Conservation (phyloP, 2,113 vertebrate genomes). For the Siniperca knerii region DNA sequence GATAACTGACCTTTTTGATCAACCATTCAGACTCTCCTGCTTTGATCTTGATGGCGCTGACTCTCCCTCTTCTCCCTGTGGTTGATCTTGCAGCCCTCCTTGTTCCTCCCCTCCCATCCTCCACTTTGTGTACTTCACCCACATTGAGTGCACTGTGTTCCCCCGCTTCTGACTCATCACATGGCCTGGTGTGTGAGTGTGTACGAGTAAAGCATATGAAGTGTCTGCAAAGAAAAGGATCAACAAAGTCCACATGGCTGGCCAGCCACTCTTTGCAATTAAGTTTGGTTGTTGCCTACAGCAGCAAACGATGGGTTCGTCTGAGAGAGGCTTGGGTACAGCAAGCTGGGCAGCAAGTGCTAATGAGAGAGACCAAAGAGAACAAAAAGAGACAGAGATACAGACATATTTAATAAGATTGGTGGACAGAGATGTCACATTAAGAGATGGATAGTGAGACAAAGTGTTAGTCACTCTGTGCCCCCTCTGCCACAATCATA, state of each 20-base stretch:
- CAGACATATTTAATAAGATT: conserved; percentile 5
- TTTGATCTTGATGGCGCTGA: conserved; percentile 30
- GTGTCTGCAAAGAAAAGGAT: conserved; percentile 30
- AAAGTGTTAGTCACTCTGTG: conserved; percentile 52
- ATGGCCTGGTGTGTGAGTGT: conserved; percentile 20
- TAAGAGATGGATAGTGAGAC: conserved; percentile 2
- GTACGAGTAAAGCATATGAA: conserved; percentile 31
- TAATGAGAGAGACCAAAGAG: background rate
- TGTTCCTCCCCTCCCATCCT: conserved; percentile 12
- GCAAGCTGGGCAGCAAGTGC: background rate
- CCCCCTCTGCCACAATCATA: conserved; percentile 32
- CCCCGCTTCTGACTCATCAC: conserved; percentile 67
- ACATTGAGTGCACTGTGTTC: conserved; percentile 41
- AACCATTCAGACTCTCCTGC: conserved; percentile 15
- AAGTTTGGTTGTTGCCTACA: conserved; percentile 23
- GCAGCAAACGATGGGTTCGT: background rate
- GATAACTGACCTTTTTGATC: conserved; percentile 14
- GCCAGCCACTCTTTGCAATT: conserved; percentile 47
- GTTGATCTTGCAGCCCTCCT: conserved; percentile 31
- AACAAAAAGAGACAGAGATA: background rate
- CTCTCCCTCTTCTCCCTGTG: conserved; percentile 3
- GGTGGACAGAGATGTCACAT: conserved; percentile 18
- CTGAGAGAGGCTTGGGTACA: background rate
- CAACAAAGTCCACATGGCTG: conserved; percentile 38
- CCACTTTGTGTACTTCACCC: conserved; percentile 39